Percentiles rank a stretch among this genome's conserved stretches.
Conservation (phyloP, 2,797 vertebrate species). For the Cetoscarus ocellatus region DNA sequence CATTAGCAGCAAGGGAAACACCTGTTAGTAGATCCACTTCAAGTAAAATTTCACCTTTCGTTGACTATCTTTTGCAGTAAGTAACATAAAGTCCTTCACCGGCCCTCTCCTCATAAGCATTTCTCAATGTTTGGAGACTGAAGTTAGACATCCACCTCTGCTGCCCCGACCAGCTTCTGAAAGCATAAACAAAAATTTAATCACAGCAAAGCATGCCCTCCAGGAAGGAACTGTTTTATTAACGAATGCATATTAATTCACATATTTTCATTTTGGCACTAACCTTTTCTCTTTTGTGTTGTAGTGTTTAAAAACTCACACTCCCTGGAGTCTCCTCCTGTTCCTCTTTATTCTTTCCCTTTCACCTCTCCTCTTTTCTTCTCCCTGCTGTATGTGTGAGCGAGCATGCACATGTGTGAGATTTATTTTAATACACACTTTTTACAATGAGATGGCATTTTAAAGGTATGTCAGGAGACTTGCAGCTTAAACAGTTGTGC, state of each 20-base stretch:
- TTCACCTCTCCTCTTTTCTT: slow-evolving; percentile 18
- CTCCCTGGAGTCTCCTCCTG: slow-evolving; percentile 25
- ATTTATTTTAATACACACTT: slow-evolving; percentile 28
- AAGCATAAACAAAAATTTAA: neutral
- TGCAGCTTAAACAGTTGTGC: no score
- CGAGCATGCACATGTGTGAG: slow-evolving; percentile 49
- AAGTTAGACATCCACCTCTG: neutral
- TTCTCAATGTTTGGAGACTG: slow-evolving; percentile 12
- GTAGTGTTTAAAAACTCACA: slow-evolving; percentile 42
- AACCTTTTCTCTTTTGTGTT: slow-evolving; percentile 61
- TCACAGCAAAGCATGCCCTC: slow-evolving; percentile 18
- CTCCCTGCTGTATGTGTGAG: slow-evolving; percentile 43
- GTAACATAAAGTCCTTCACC: neutral
- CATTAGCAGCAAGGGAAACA: no score
- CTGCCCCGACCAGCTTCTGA: neutral
- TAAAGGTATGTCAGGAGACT: slow-evolving; percentile 55
- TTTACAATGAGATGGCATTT: slow-evolving; percentile 43
- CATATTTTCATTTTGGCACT: slow-evolving; percentile 53
- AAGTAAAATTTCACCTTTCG: slow-evolving; percentile 14
- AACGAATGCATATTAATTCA: slow-evolving; percentile 20
- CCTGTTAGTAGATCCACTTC: neutral
- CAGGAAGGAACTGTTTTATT: slow-evolving; percentile 2
- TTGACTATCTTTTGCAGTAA: slow-evolving; percentile 4
- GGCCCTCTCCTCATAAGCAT: slow-evolving; percentile 17
- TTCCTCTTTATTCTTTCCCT: slow-evolving; percentile 32